A percentile compares a stretch with the other conserved stretches of the same genome.
Conservation (phyloP, 2,797 vertebrate species). For the Amniataba percoides region DNA sequence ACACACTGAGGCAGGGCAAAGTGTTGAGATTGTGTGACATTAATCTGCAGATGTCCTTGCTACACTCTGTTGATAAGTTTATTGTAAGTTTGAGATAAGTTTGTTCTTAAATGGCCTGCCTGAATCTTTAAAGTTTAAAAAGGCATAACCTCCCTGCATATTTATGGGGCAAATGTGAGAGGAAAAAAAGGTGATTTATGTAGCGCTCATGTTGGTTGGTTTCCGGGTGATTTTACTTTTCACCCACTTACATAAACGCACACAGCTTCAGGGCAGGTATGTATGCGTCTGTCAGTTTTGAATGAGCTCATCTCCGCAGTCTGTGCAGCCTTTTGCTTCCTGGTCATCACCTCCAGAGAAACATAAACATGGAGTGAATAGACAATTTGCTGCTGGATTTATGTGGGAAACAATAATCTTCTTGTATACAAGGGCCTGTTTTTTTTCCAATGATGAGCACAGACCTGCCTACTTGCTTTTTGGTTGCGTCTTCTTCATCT, state of each 20-base stretch:
- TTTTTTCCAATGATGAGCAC: background rate
- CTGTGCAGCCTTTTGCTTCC: conserved; percentile 41
- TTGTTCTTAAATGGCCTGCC: background rate
- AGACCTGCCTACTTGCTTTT: background rate
- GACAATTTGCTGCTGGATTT: conserved; percentile 3
- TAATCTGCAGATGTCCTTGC: conserved; percentile 22
- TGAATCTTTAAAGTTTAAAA: conserved; percentile 5
- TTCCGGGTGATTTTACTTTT: conserved; percentile 14
- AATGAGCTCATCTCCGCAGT: conserved; percentile 34
- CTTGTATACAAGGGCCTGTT: background rate
- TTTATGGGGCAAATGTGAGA: background rate
- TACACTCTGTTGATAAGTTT: conserved; percentile 11
- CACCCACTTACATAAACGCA: conserved; percentile 21
- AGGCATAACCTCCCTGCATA: background rate
- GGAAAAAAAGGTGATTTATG: background rate
- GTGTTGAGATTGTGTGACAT: conserved; percentile 33
- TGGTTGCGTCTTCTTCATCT: background rate
- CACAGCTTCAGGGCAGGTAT: conserved; percentile 37
- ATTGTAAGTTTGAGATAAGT: background rate
- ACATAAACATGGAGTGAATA: conserved; percentile 25
- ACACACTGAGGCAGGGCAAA: conserved; percentile 1
- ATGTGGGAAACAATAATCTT: conserved; percentile 3
- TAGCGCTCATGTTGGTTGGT: background rate
- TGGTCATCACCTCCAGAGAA: conserved; percentile 27
- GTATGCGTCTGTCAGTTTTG: conserved; percentile 51